phyloP scores from a whole-genome alignment of 2,797 vertebrate genomes.

The Rhynchotus rufescens region DNA sequence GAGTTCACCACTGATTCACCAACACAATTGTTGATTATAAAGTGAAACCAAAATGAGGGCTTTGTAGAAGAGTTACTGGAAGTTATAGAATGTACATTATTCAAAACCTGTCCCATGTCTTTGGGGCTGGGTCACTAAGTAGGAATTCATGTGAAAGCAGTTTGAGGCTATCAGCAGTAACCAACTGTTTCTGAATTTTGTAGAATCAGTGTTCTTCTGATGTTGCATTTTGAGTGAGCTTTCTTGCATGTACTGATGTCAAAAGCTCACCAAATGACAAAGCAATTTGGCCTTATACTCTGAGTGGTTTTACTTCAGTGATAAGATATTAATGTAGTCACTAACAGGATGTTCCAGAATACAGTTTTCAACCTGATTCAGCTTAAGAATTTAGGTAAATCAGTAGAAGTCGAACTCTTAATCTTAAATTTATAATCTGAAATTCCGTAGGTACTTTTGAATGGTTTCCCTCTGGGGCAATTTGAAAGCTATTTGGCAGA shows the following conservation, averaged over 20 bases:
- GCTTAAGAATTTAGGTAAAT: not conserved
- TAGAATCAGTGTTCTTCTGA: not conserved
- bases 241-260: not conserved
- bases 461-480: not conserved
- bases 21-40: not conserved
- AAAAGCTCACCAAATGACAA: not conserved
- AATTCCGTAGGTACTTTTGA: not conserved
- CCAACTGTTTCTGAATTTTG: not conserved
- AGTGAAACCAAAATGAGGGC: not conserved
- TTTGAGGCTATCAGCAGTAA: not conserved
- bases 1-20: not conserved
- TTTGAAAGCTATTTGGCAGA: slow-evolving; percentile 18
- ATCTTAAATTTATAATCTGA: not conserved
- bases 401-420: not conserved
- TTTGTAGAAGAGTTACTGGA: not conserved
- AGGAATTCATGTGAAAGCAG: not conserved
- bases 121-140: not conserved
- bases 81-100: not conserved
- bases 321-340: not conserved
- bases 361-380: not conserved
- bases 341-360: not conserved
- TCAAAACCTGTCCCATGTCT: not conserved
- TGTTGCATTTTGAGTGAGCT: not conserved
- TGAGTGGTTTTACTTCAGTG: not conserved
- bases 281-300: not conserved